A percentile compares a stretch with the other conserved stretches of the same genome.
These are phyloP conservation scores for Sinocyclocheilus anshuiensis DNA, from an alignment of 2,113 vertebrate genomes.

Conservation along the genomic window DNA sequence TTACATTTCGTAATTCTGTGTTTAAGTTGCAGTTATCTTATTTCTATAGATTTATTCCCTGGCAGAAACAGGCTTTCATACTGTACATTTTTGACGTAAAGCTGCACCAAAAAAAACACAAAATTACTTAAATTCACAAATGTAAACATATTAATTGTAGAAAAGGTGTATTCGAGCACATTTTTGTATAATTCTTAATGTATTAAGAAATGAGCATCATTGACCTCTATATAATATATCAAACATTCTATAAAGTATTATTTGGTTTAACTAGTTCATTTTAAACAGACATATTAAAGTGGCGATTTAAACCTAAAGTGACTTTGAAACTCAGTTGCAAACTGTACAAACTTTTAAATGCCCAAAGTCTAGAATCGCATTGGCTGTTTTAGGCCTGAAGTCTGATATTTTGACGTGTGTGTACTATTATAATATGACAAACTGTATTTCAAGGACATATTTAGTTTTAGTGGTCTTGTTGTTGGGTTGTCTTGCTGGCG, in stretches of 20 bases:
- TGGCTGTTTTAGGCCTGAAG: neutral
- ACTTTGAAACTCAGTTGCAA: neutral
- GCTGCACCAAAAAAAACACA: neutral
- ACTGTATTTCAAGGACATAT: neutral
- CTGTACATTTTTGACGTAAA: neutral
- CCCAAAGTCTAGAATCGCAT: neutral
- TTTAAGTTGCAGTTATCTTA: neutral
- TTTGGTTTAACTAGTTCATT: no score
- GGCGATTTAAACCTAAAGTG: neutral
- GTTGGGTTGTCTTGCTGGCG: neutral
- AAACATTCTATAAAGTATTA: neutral
- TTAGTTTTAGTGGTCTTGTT: neutral
- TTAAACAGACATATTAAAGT: no score
- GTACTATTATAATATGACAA: neutral
- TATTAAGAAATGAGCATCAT: neutral
- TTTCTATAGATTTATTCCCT: neutral
- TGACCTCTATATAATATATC: neutral
- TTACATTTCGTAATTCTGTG: neutral
- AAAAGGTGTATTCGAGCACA: neutral
- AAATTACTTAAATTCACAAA: neutral
- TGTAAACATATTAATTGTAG: neutral
- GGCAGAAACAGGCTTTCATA: neutral
- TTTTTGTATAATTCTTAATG: neutral
- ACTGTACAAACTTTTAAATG: neutral
- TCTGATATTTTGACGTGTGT: neutral